Percentiles rank a stretch among this genome's conserved stretches.
These are phyloP conservation scores for Trogon surrucura DNA, from an alignment of 2,113 vertebrate species.

Conservation along the genomic window DNA sequence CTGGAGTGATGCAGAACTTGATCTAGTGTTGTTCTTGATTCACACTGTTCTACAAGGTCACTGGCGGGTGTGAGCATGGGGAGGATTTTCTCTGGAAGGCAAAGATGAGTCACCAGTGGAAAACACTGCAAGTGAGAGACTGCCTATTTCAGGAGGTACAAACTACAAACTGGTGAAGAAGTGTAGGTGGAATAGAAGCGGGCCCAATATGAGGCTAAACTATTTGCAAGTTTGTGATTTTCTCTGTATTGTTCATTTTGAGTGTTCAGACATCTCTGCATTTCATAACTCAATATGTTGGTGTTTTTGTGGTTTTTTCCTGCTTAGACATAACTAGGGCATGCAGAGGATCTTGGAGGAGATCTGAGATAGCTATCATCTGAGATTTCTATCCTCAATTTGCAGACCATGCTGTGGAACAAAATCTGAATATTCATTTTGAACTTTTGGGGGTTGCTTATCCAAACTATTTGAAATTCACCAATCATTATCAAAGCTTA, in stretches of 20 bases:
- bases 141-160: not conserved
- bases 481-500: constrained; percentile 58
- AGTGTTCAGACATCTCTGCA: not conserved
- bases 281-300: not conserved
- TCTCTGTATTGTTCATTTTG: not conserved
- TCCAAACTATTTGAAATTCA: constrained; percentile 31
- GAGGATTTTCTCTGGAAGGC: not conserved
- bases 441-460: constrained; percentile 56
- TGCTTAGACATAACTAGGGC: constrained; percentile 62
- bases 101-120: not conserved
- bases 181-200: not conserved
- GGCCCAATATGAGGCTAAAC: not conserved
- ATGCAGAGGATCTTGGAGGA: constrained; percentile 13
- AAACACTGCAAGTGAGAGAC: not conserved
- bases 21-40: not conserved
- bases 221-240: not conserved
- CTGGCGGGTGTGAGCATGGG: not conserved
- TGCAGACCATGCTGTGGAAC: constrained; percentile 12
- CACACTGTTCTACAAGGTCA: not conserved
- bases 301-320: not conserved
- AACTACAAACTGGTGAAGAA: fast-evolving
- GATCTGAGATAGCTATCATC: constrained; percentile 60
- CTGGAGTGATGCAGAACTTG: not conserved
- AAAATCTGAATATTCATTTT: constrained; percentile 65
- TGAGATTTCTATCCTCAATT: constrained; percentile 65